A percentile compares a stretch with the other conserved stretches of the same genome.
Evolutionary conservation across 2,888 invertebrate species (phyloP).

Genomic region (Melanostoma mellinum): DNA sequence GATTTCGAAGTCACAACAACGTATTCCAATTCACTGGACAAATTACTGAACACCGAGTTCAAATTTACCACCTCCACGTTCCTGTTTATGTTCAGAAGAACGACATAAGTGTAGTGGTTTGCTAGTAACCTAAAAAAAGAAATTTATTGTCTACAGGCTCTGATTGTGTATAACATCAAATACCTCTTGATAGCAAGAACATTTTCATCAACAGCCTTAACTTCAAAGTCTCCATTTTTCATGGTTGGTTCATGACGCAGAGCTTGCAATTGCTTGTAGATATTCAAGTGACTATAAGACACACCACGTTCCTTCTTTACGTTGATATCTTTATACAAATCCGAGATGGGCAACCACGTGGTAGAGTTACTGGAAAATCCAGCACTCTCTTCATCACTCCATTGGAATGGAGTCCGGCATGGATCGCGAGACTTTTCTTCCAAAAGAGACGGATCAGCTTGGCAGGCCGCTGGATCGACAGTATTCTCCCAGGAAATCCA

Average conservation of each 20-base stretch:
- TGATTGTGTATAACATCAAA: neutral
- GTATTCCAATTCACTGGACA: slow-evolving; percentile 77
- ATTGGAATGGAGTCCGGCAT: slow-evolving; percentile 86
- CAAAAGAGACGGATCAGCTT: slow-evolving; percentile 85
- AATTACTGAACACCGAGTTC: slow-evolving; percentile 73
- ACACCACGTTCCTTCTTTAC: slow-evolving; percentile 82
- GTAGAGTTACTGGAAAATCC: slow-evolving; percentile 78
- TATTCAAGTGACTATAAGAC: slow-evolving; percentile 83
- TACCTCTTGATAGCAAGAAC: slow-evolving; percentile 82
- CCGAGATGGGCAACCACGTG: slow-evolving; percentile 82
- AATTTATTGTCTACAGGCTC: no score
- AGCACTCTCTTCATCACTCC: slow-evolving; percentile 82
- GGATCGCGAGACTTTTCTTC: slow-evolving; percentile 85
- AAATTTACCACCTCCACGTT: slow-evolving; percentile 80
- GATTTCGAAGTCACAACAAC: slow-evolving; percentile 76
- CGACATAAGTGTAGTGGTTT: slow-evolving; percentile 80
- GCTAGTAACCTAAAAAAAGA: slow-evolving; percentile 73
- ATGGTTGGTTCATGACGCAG: slow-evolving; percentile 82
- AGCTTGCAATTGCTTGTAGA: slow-evolving; percentile 84
- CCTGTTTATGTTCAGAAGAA: slow-evolving; percentile 82
- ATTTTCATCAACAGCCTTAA: slow-evolving; percentile 77
- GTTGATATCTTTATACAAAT: slow-evolving; percentile 85
- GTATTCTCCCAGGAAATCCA: slow-evolving; percentile 85
- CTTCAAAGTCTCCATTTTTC: slow-evolving; percentile 83
- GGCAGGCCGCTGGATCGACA: slow-evolving; percentile 86